Evolutionary conservation across 2,888 invertebrate genomes (phyloP).

Genomic region (Platycnemis pennipes): DNA sequence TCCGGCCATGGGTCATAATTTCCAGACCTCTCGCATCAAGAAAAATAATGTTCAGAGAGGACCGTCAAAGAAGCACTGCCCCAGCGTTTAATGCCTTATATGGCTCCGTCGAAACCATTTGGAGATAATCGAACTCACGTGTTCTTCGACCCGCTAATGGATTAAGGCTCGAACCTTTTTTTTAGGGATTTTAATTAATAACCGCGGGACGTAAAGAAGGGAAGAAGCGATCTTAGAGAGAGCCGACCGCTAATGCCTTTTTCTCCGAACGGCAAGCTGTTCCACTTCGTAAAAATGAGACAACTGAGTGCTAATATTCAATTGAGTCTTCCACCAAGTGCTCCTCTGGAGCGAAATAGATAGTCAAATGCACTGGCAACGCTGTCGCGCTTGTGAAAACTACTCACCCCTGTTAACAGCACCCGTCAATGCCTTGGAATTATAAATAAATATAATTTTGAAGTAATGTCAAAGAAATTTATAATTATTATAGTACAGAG

Average conservation of each 20-base stretch:
- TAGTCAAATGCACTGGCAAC: too few species aligned
- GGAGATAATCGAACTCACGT: neutral
- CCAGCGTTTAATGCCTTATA: neutral
- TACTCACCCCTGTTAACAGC: too few species aligned
- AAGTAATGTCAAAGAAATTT: too few species aligned
- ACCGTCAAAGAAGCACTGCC: neutral
- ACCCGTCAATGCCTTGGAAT: too few species aligned
- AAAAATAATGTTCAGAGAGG: neutral
- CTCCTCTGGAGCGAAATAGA: too few species aligned
- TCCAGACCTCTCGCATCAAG: neutral
- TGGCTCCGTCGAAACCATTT: constrained; percentile 11
- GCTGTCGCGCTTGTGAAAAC: too few species aligned
- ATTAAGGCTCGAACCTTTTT: neutral
- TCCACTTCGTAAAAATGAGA: too few species aligned
- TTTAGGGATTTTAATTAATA: neutral
- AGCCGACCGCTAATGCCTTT: neutral
- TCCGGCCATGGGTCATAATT: neutral
- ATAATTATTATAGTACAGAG: too few species aligned
- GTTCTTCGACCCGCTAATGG: neutral
- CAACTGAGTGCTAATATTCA: too few species aligned
- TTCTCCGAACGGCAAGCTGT: neutral
- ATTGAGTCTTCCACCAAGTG: too few species aligned
- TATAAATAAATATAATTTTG: too few species aligned
- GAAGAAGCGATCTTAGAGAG: neutral
- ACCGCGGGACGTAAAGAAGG: neutral